A percentile compares a stretch with the other conserved stretches of the same genome.
phyloP scores from a whole-genome alignment of 35 echinoderm and acorn worm genomes.

The Eucidaris tribuloides region DNA sequence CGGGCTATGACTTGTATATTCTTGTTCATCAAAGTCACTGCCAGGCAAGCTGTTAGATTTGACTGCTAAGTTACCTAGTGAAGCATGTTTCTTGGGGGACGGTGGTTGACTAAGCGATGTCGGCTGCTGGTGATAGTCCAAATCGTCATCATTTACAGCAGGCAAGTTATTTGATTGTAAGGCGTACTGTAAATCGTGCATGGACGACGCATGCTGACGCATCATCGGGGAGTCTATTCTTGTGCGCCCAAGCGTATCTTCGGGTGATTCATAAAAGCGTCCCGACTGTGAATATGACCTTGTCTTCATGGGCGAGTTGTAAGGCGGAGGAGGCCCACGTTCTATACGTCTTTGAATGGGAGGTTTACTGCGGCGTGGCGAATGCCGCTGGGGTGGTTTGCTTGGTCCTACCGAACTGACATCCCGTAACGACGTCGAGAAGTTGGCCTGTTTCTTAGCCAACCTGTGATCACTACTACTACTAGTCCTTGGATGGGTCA shows the following conservation, averaged over 20 bases:
- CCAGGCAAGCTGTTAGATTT: conserved; percentile 49
- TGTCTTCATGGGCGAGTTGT: conserved; percentile 1
- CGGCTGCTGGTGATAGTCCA: conserved; percentile 56
- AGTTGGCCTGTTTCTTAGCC: neutral
- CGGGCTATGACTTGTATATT: conserved; percentile 13
- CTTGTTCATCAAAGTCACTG: conserved; percentile 38
- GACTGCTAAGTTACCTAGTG: conserved; percentile 65
- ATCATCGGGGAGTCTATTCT: conserved; percentile 25
- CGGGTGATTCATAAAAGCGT: conserved; percentile 76
- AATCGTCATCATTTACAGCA: conserved; percentile 29
- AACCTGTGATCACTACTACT: too few relatives aligned
- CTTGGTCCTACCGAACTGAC: neutral
- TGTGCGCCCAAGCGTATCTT: conserved; percentile 31
- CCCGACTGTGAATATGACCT: conserved; percentile 46
- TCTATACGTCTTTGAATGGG: conserved; percentile 21
- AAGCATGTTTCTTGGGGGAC: conserved; percentile 81
- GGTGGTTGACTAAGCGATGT: conserved; percentile 51
- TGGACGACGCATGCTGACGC: conserved; percentile 72
- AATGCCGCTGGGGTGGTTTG: neutral
- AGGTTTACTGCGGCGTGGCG: neutral
- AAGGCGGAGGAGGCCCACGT: conserved; percentile 46
- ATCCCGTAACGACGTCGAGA: conserved; percentile 4
- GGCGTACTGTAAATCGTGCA: conserved; percentile 71
- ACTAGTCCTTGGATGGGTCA: conserved; percentile 24
- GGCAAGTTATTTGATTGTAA: conserved; percentile 18